phyloP scores from a whole-genome alignment of 2,797 vertebrate species.

The Anas bernieri region DNA sequence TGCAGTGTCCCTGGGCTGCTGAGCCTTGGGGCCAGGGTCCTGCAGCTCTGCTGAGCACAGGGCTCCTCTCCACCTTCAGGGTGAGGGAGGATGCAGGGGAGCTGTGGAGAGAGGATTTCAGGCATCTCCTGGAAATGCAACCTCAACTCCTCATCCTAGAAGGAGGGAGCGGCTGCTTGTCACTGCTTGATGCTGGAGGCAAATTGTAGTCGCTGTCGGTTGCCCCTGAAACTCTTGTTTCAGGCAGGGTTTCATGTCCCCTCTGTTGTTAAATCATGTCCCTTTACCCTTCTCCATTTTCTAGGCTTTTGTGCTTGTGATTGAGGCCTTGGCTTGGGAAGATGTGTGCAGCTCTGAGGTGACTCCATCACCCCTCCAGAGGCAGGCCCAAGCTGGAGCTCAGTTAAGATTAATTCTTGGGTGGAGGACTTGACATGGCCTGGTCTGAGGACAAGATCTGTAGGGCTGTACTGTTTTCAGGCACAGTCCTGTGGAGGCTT shows the following conservation, averaged over 20 bases:
- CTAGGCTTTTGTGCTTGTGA: neutral
- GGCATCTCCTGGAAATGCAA: neutral
- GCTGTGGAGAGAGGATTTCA: neutral
- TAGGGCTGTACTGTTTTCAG: neutral
- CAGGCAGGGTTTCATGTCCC: neutral
- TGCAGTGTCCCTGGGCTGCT: neutral
- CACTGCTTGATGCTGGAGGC: neutral
- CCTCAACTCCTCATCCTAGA: neutral
- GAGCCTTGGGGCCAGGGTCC: neutral
- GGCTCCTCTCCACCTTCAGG: neutral
- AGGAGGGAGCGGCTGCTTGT: neutral
- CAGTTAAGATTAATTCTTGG: neutral
- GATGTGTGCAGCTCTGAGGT: neutral
- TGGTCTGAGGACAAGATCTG: neutral
- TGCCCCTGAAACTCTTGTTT: neutral
- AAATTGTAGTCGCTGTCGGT: accelerated
- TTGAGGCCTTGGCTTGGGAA: neutral
- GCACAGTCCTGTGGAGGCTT: neutral
- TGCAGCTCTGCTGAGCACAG: neutral
- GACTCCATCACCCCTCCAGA: neutral
- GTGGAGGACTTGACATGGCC: neutral
- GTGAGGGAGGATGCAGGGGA: neutral
- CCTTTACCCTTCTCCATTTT: neutral
- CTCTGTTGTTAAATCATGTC: neutral
- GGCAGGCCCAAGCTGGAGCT: neutral